These are phyloP conservation scores for Orthonevra nobilis DNA, from an alignment of 2,888 invertebrate species.

Conservation along the genomic window DNA sequence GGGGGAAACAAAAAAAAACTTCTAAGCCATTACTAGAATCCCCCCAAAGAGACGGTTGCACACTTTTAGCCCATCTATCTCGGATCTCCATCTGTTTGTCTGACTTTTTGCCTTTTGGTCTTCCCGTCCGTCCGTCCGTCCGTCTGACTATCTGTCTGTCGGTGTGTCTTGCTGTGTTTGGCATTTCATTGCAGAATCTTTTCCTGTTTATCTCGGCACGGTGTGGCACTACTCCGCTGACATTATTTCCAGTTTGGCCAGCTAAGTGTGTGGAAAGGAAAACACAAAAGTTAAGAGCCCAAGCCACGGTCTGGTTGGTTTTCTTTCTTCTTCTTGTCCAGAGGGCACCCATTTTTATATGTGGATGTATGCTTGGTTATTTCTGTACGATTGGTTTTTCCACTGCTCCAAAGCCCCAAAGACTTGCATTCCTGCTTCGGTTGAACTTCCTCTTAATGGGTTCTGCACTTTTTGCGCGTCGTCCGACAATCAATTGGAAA, in stretches of 20 bases:
- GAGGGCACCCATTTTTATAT: too few relatives aligned
- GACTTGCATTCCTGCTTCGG: conserved; percentile 60
- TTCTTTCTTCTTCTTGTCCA: conserved; percentile 42
- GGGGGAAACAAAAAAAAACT: conserved; percentile 47
- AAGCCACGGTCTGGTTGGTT: conserved; percentile 69
- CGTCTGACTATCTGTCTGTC: conserved; percentile 20
- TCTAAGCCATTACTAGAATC: conserved; percentile 64
- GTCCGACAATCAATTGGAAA: conserved; percentile 33
- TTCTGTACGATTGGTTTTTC: conserved; percentile 62
- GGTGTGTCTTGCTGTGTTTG: conserved; percentile 39
- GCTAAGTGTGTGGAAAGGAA: conserved; percentile 28
- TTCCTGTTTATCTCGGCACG: conserved; percentile 61
- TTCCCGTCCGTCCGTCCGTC: conserved; percentile 28
- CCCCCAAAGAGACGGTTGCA: conserved; percentile 30
- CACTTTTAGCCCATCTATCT: conserved; percentile 41
- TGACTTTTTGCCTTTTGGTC: conserved; percentile 19
- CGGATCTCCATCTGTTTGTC: conserved; percentile 26
- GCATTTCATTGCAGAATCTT: conserved; percentile 70
- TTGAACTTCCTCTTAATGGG: conserved; percentile 66
- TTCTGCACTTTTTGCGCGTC: conserved; percentile 5
- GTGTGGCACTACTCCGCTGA: conserved; percentile 65
- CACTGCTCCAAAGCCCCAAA: conserved; percentile 70
- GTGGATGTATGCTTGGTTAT: conserved; percentile 22
- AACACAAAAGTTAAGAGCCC: conserved; percentile 32
- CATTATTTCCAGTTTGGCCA: conserved; percentile 68